Evolutionary conservation across 1,140 invertebrate genomes (phyloP), one percentile per base, ranked within the genome.

Genomic region (Brachionus rubens): DNA sequence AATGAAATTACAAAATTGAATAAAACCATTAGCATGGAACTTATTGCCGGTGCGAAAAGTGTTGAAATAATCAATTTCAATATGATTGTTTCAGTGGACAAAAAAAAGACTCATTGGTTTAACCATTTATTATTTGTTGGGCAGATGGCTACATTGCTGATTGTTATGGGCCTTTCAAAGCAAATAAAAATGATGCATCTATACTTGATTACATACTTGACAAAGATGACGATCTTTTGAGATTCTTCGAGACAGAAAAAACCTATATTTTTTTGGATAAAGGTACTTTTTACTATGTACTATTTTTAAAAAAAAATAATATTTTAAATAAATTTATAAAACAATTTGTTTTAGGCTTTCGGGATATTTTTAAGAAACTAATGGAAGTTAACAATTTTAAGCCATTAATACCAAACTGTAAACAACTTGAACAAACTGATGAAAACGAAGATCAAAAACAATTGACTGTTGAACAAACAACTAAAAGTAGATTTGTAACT

Each of bases 1-100:
- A n/a, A n/a, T n/a, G n/a, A n/a, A n/a, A n/a, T n/a, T n/a, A n/a
- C n/a, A n/a, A n/a, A n/a, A n/a, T n/a, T n/a, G n/a, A n/a, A n/a
- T n/a, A n/a, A n/a, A n/a, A n/a, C n/a, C n/a, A n/a, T n/a, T n/a
- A n/a, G n/a, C n/a, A 59, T 21, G 59, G 59, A 65, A 65, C 59
- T 3, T 65, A 65, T 41, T 41, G 59, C 24, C 40, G 59, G 40
- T 65, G 33, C 9, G 59, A 65, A 65, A 65, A 65, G 12, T 41
- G 59, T 24, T 21, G 6, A 2, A 65, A 65, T 43, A 65, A 65
- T 65, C 59, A 65, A 43, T 36, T 65, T 62, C 56, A 62, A 19
- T 62, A 62, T 36, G 30, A 19, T 4, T 40, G 6, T 21, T 62
- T 21, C 7, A 65, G 59, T 24, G 16, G 12, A 4, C 59, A 65